phyloP scores from a whole-genome alignment of 1,140 invertebrate species.

The Contarinia nasturtii region DNA sequence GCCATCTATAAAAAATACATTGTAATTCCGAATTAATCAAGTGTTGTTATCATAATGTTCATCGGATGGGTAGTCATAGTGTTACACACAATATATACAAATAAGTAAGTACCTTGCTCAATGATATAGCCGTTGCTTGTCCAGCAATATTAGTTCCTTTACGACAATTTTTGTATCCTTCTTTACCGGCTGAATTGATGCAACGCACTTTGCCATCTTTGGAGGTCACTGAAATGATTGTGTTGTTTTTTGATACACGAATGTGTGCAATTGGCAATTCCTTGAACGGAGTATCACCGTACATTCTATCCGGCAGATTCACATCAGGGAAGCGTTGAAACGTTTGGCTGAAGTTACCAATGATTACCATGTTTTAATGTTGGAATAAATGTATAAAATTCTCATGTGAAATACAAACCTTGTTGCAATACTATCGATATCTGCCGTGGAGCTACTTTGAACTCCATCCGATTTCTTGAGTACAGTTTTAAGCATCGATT shows the following conservation, averaged over 20 bases:
- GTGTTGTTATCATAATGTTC: too few species aligned
- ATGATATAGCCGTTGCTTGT: slow-evolving; percentile 70
- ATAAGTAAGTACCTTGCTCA: slow-evolving; percentile 38
- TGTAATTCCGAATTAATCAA: not conserved
- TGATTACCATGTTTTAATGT: too few species aligned
- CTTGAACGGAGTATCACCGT: slow-evolving; percentile 57
- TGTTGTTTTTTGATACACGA: slow-evolving; percentile 68
- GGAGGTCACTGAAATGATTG: slow-evolving; percentile 57
- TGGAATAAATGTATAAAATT: too few species aligned
- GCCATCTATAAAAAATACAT: slow-evolving; percentile 39
- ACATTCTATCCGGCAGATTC: slow-evolving; percentile 48
- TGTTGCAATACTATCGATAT: too few species aligned
- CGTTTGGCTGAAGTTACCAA: too few species aligned
- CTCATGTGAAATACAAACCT: too few species aligned
- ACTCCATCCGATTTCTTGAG: too few species aligned
- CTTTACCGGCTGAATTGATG: slow-evolving; percentile 58
- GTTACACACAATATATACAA: not conserved
- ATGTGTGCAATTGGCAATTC: slow-evolving; percentile 68
- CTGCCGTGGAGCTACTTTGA: too few species aligned
- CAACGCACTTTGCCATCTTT: slow-evolving; percentile 38
- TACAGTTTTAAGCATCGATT: too few species aligned
- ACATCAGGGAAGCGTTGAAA: slow-evolving; percentile 40
- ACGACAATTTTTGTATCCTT: slow-evolving; percentile 86
- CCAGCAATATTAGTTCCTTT: slow-evolving; percentile 94
- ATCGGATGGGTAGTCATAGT: not conserved